Conservation (phyloP, 2,797 vertebrate genomes). For the Phrynocephalus guinanensis region DNA sequence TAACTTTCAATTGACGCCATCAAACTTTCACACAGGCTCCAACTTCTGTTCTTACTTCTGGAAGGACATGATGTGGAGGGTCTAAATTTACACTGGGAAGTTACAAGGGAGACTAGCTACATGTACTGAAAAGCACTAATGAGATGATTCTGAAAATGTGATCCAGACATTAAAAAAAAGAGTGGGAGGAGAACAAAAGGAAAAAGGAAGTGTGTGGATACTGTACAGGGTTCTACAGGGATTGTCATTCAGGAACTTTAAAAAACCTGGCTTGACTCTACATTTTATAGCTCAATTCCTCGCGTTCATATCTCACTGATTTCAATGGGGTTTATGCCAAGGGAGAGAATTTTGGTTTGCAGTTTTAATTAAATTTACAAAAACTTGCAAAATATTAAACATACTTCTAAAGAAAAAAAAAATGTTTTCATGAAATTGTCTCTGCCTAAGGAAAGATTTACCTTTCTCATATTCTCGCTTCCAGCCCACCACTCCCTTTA, state of each 20-base stretch:
- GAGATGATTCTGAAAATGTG: constrained; percentile 18
- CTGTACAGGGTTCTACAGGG: background rate
- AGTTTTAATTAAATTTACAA: background rate
- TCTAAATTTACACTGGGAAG: background rate
- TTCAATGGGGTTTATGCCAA: background rate
- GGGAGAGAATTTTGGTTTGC: background rate
- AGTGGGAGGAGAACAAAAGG: too few species aligned
- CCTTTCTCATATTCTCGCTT: background rate
- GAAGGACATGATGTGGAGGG: background rate
- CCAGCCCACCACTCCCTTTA: background rate
- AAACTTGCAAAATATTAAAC: background rate
- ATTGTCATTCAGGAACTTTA: background rate
- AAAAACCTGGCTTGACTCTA: background rate
- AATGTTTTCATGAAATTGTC: background rate
- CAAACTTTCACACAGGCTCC: background rate
- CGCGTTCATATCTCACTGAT: background rate
- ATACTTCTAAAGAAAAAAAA: background rate
- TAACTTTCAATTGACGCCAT: background rate
- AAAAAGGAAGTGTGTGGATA: background rate
- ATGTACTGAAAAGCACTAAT: background rate
- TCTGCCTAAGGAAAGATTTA: background rate
- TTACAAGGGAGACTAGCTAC: background rate
- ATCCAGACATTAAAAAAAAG: background rate
- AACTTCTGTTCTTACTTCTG: constrained; percentile 16
- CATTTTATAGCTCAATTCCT: background rate